Percentiles rank a stretch among this genome's conserved stretches.
Conservation (phyloP, 2,113 vertebrate genomes). For the Hirundichthys speculiger region DNA sequence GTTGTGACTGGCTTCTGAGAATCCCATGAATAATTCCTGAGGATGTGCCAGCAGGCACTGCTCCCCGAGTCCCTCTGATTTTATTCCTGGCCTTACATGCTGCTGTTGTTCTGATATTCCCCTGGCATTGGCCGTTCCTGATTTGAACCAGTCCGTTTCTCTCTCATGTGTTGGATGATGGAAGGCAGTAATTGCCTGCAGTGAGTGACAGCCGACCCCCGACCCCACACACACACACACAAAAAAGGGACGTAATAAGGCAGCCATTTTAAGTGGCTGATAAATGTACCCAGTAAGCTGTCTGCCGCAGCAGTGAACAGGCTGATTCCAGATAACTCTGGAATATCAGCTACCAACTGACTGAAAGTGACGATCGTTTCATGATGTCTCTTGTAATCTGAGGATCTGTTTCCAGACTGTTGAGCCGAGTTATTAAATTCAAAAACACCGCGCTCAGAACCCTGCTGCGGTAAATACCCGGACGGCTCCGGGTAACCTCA, state of each 20-base stretch:
- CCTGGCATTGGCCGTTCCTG: slow-evolving; percentile 30
- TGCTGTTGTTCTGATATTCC: slow-evolving; percentile 19
- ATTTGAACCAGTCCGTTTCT: slow-evolving; percentile 12
- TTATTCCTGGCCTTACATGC: neutral
- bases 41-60: neutral
- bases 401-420: too few relatives aligned
- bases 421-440: too few relatives aligned
- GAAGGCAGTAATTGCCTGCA: slow-evolving; percentile 49
- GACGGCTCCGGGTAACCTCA: too few relatives aligned
- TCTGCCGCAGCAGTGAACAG: slow-evolving; percentile 31
- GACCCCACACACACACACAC: too few relatives aligned
- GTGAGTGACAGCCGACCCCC: slow-evolving; percentile 55
- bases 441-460: too few relatives aligned
- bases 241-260: slow-evolving; percentile 59
- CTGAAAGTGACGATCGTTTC: neutral
- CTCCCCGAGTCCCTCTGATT: slow-evolving; percentile 3
- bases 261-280: slow-evolving; percentile 49
- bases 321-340: slow-evolving; percentile 44
- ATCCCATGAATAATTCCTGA: slow-evolving; percentile 9
- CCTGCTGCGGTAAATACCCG: too few relatives aligned
- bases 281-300: slow-evolving; percentile 43
- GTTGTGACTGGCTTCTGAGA: slow-evolving; percentile 5
- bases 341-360: slow-evolving; percentile 41
- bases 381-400: too few relatives aligned
- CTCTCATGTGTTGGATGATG: slow-evolving; percentile 44